Base-by-base conservation (phyloP, 2,113 vertebrate species). In the Trichechus manatus region DNA sequence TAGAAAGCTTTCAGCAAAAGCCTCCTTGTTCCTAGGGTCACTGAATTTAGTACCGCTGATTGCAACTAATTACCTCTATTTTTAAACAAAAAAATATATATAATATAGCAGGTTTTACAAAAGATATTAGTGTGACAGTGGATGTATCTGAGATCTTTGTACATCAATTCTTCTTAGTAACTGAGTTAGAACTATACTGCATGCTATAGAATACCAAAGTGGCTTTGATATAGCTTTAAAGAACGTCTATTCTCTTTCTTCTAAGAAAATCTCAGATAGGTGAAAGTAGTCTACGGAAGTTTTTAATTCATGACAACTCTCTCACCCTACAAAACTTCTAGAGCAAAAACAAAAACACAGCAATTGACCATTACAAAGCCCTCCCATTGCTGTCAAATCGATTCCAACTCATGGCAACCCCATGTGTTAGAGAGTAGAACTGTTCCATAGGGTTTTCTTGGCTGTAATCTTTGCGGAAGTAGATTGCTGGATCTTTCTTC, bases 271-370 rank as follows among this genome's bases (percentile, higher is more conserved):
- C 36, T 91, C 92, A 96, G 66, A 78, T 13, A 92, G 19, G 91
- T 36, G 7, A 83, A 91, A 96, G 36, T 19, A 77, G 23, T 72
- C 42, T 61, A 87, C 64, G 39, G 36, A 59, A 91, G 75, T 64
- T 89, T 94, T 93, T 95, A 97, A 25, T 80, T 95, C 92, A 89
- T 96, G 80, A 63, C 81, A 79, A 64, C n/a, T 89, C n/a, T 92
- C 42, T 80, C 44, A 66, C 13, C 29, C 63, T 85, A 80, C 29
- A 87, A 89, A 96, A 89, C 7, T 27, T 91, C 68, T 66, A 91
- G 80, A 92, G 77, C 53, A 56, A 56, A 56, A 56, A 13, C 53
- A 93, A 64, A 96, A 92, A 91, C 42, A 74, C 15, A 88, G 75
- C 47, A 33, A 86, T 19, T 50, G 53, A 91, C 20, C 86, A 59